Evolutionary conservation across 2,113 vertebrate species (phyloP), one percentile per base, ranked within the genome.

Genomic region (Paraplagusia blochii): DNA sequence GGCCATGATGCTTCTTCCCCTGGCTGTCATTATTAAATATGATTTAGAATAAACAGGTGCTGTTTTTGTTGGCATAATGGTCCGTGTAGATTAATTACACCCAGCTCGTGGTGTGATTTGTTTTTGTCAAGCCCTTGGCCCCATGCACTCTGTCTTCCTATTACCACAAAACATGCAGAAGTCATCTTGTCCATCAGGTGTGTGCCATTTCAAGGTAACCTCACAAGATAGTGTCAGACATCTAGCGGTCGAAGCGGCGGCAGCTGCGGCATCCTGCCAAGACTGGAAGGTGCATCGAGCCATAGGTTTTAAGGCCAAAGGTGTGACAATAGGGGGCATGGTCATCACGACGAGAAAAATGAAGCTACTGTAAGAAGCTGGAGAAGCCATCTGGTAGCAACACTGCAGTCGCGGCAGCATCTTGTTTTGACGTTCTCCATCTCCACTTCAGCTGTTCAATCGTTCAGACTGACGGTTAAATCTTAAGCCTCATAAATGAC

Each of bases 121-220:
- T 81, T 68, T 68, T 76, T 43, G 63, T 54, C 40, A 10, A 35
- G 15, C 36, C 64, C 22, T 59, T 45, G 54, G 14, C 66, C 22
- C 7, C 1, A 1, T 38, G 58, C 44, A 55, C 45, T 73, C 58
- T 3, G 53, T 59, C 54, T 69, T 49, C 36, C 40, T 43, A 19
- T 59, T 40, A 44, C 44, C 63, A 72, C 53, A 55, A 58, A 58
- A 74, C 66, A 66, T 46, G 62, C 70, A 72, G 63, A 76, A 69
- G 75, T 73, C 51, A 55, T 76, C 70, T 71, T 57, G 69, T 83
- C 64, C 66, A 79, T 82, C 84, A 76, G 76, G 56, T 76, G 50
- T 10, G n/a, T 48, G 58, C 57, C 72, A 68, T 80, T 77, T 83
- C 76, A 79, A 79, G 78, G 83, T 82, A 78, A 81, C 76, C 64